These are phyloP conservation scores for Gopherus flavomarginatus DNA, from an alignment of 2,113 vertebrate genomes.

Conservation along the genomic window DNA sequence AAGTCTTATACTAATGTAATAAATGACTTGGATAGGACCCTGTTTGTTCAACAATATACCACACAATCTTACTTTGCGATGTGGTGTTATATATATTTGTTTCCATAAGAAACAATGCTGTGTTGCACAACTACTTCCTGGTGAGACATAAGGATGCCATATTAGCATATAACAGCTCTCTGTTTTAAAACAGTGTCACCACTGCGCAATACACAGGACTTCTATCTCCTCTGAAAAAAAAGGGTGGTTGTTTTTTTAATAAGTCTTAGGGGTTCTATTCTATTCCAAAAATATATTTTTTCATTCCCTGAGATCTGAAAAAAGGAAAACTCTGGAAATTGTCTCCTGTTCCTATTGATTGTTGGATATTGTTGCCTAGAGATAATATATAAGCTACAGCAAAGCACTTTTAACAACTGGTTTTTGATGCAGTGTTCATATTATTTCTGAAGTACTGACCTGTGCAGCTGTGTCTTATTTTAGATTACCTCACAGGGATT, in stretches of 20 bases:
- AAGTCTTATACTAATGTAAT: neutral
- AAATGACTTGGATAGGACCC: neutral
- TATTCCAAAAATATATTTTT: neutral
- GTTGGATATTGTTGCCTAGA: neutral
- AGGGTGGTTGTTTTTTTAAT: neutral
- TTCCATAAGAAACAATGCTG: neutral
- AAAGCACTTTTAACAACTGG: neutral
- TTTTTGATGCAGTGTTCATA: conserved; percentile 1
- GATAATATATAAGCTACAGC: neutral
- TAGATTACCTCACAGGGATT: conserved; percentile 18
- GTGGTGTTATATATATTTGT: neutral
- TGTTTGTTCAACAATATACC: neutral
- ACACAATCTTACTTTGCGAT: neutral
- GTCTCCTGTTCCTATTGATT: neutral
- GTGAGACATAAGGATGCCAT: neutral
- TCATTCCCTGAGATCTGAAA: neutral
- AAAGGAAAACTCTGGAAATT: neutral
- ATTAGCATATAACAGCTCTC: neutral
- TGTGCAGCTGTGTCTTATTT: conserved; percentile 16
- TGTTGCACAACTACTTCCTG: neutral
- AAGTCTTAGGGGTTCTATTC: neutral
- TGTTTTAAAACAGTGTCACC: neutral
- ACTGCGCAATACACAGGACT: neutral
- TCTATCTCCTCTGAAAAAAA: neutral
- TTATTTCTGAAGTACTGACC: conserved; percentile 21